Base-by-base conservation (phyloP, 2,113 vertebrate genomes). In the Zeus faber region DNA sequence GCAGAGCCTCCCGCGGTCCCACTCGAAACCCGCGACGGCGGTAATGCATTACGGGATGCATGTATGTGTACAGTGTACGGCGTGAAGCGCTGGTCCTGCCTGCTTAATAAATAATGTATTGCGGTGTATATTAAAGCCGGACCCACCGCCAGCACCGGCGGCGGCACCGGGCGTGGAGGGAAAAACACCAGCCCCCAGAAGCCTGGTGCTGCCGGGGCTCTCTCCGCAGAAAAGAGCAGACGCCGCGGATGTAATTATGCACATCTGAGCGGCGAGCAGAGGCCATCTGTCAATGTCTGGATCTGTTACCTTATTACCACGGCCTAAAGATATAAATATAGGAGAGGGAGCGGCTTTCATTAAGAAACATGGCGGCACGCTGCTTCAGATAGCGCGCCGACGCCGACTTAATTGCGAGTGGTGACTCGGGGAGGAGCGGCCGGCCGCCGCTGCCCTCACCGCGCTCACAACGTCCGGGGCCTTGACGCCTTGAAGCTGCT, bases 241-340 rank as follows among this genome's bases (percentile, higher is more conserved):
- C 82, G 76, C 77, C 72, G 52, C 67, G 83, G 73, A 72, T 71
- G 78, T 87, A 87, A 89, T 89, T 87, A 88, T 80, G 76, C 83
- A 81, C 80, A 85, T 83, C 69, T 79, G 73, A 87, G 80, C 86
- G 79, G 82, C 81, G 83, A 83, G 81, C 82, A 81, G 79, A 77
- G 85, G 85, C 85, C 81, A 89, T 89, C 85, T 89, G 85, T 84
- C 87, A 88, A 83, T 87, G 84, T 88, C 85, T 81, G 74, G 80
- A 85, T 82, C 77, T 74, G 79, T 88, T 86, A 85, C 83, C 84
- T 89, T 85, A 85, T 86, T 88, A 85, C 84, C 76, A 78, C 72
- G 64, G 81, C 81, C 81, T 85, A 83, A 87, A 87, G 82, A 86
- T 87, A 85, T 82, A 85, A 82, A 85, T 82, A 87, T 71, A 85